Percentiles rank a stretch among this genome's conserved stretches.
Conservation (phyloP, 1,140 invertebrate species). For the Cydia fagiglandana region DNA sequence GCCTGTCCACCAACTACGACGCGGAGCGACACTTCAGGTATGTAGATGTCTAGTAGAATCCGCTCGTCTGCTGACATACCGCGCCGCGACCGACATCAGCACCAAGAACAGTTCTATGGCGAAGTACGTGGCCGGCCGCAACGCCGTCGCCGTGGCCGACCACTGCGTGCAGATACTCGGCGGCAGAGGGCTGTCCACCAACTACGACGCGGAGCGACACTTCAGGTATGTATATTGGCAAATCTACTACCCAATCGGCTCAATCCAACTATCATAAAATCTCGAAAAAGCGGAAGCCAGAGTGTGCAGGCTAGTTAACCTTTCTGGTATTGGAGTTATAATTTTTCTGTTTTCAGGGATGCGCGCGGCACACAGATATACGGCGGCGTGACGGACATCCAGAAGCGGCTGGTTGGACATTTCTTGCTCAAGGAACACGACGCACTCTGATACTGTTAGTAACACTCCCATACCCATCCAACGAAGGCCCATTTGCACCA, state of each 20-base stretch:
- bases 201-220: conserved; percentile 94
- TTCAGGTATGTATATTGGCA: conserved; percentile 85
- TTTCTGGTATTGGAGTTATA: no score
- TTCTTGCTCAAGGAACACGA: conserved; percentile 70
- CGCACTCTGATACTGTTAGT: conserved; percentile 53
- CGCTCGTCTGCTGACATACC: conserved; percentile 89
- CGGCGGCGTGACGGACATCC: conserved; percentile 95
- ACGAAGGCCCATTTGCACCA: no score
- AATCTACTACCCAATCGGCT: no score
- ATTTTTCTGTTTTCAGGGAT: conserved; percentile 83
- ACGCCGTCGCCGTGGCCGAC: conserved; percentile 90
- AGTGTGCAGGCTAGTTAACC: no score
- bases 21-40: conserved; percentile 92
- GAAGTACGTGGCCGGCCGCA: conserved; percentile 91
- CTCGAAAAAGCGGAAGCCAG: no score
- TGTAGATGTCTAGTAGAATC: conserved; percentile 85
- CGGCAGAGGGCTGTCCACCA: conserved; percentile 92
- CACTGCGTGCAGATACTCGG: conserved; percentile 92
- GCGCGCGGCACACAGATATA: conserved; percentile 93
- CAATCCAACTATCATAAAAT: no score
- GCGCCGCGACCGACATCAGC: conserved; percentile 82
- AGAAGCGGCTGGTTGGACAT: conserved; percentile 90
- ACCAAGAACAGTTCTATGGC: conserved; percentile 92
- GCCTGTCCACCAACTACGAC: conserved; percentile 91
- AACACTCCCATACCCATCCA: not conserved